Evolutionary conservation across 2,797 vertebrate genomes (phyloP), one percentile per base, ranked within the genome.

Genomic region (Cygnus olor): DNA sequence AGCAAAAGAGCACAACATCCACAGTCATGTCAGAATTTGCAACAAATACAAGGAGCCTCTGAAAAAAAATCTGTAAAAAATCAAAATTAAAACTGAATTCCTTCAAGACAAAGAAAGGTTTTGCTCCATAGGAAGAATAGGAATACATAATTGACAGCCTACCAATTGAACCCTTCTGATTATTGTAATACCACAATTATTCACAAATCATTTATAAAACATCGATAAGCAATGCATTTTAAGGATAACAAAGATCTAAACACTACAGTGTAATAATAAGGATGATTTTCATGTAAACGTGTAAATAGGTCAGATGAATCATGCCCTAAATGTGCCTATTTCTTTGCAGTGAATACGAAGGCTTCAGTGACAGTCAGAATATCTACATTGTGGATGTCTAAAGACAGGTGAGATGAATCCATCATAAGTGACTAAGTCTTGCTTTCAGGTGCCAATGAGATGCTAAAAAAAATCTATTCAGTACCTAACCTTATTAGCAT

Each of bases 221-320:
- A 78, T 2, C 8, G 51, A 30, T 0, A 73, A 15, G 36, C 36
- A 89, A 30, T 21, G 78, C 19, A 28, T 54, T 45, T 68, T 28
- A 0, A 0, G 36, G 86, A 89, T 65, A 19, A 19, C 40, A 90
- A 71, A 25, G 57, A 85, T 68, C 89, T 78, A 87, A 85, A 85
- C 32, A 64, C 36, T 53, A 1, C 47, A 63, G n/a, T 18, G 20
- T 30, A 54, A 54, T 21, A 88, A 54, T 9, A 90, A 72, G 63
- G 24, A 65, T 22, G 32, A 82, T 28, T 68, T 82, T 80, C 72
- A 77, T 5, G 5, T 0, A 78, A 68, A 82, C 24, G 57, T 8
- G 12, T 64, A 74, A 96, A 81, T 90, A 94, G 92, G 86, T 93
- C 95, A 80, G 72, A 54, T 14, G 49, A 95, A 49, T 65, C 88